These are phyloP conservation scores for Rutilus rutilus DNA, from an alignment of 2,113 vertebrate genomes.

Conservation along the genomic window DNA sequence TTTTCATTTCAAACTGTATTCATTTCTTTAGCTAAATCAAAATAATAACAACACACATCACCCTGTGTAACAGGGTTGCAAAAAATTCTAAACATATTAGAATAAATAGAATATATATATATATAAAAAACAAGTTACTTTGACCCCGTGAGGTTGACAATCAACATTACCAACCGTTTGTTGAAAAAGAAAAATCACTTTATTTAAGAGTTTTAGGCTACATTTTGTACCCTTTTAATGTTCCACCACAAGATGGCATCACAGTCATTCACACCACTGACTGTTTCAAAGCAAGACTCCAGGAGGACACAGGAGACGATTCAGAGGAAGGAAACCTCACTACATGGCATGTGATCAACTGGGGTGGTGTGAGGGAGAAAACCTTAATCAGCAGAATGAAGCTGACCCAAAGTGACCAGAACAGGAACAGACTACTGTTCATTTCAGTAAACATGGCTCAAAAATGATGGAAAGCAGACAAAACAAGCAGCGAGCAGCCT, in stretches of 20 bases:
- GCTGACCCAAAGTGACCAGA: neutral
- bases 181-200: neutral
- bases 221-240: neutral
- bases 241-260: conserved; percentile 44
- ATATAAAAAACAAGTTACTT: neutral
- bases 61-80: neutral
- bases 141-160: neutral
- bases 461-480: neutral
- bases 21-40: neutral
- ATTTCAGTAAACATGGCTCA: neutral
- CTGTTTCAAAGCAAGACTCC: neutral
- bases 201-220: neutral
- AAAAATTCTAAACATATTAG: neutral
- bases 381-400: conserved; percentile 19
- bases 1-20: neutral
- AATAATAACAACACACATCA: neutral
- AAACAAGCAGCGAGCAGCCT: neutral
- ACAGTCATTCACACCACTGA: neutral
- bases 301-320: neutral
- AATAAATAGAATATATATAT: neutral
- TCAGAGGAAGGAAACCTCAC: conserved; percentile 5
- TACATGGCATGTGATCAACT: conserved; percentile 1
- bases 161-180: neutral
- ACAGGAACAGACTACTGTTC: conserved; percentile 5
- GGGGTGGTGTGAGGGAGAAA: neutral